phyloP scores from a whole-genome alignment of 2,797 vertebrate genomes.

The Borostomias antarcticus region DNA sequence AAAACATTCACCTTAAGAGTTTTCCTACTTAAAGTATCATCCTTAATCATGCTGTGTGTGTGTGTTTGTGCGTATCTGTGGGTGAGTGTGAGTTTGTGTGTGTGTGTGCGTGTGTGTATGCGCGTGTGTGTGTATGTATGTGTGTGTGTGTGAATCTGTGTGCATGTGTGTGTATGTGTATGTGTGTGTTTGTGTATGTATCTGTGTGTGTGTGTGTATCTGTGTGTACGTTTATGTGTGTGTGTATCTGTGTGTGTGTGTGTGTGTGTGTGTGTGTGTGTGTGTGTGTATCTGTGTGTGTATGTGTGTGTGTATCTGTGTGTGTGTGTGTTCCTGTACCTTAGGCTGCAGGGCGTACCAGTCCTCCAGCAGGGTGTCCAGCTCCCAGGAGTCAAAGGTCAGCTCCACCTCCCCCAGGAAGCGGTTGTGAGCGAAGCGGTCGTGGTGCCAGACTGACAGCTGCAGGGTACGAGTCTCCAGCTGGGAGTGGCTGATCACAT shows the following conservation, averaged over 20 bases:
- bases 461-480: conserved; percentile 93
- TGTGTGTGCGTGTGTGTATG: not conserved
- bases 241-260: no score
- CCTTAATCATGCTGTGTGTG: no score
- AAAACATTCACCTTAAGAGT: no score
- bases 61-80: no score
- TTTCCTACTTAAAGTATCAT: no score
- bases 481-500: conserved; percentile 95
- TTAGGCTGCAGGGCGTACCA: conserved; percentile 92
- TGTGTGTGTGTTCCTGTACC: conserved; percentile 65
- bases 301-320: not conserved
- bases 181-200: no score
- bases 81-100: no score
- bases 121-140: not conserved
- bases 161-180: no score
- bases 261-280: not conserved
- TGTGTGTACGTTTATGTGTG: no score
- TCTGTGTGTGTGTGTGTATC: no score
- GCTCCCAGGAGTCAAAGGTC: conserved; percentile 94
- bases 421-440: conserved; percentile 93
- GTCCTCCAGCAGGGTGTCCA: conserved; percentile 87
- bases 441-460: conserved; percentile 96
- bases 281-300: not conserved
- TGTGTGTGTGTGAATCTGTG: no score
- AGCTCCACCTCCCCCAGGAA: conserved; percentile 97